phyloP scores from a whole-genome alignment of 1,140 invertebrate genomes.

The Dufourea novaeangliae region DNA sequence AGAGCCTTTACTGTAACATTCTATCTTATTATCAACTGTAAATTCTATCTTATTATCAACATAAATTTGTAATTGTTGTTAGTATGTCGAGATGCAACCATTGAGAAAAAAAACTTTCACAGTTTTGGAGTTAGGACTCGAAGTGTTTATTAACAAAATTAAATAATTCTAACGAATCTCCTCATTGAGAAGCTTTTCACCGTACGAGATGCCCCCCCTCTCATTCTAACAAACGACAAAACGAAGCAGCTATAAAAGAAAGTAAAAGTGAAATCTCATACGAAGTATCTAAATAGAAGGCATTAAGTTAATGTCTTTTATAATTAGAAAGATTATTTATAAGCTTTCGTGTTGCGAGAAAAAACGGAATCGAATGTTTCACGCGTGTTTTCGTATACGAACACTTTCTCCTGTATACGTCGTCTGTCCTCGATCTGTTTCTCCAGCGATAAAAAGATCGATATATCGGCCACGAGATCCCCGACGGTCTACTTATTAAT shows the following conservation, averaged over 20 bases:
- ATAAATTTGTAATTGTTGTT: no score
- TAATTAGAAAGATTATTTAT: background rate
- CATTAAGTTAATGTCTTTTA: background rate
- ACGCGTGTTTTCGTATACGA: background rate
- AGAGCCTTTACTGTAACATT: no score
- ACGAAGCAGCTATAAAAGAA: background rate
- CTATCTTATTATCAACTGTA: no score
- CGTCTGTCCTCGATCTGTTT: background rate
- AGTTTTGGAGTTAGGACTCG: no score
- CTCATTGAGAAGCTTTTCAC: background rate
- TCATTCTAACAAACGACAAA: background rate
- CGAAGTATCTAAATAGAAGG: background rate
- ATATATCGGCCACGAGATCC: background rate
- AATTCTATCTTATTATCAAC: no score
- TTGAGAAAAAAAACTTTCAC: no score
- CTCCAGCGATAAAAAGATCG: background rate
- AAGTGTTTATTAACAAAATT: no score
- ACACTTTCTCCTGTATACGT: background rate
- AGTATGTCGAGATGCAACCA: no score
- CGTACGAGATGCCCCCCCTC: background rate
- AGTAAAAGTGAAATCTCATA: background rate
- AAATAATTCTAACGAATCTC: no score
- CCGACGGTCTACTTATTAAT: constrained; percentile 10
- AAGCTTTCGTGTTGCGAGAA: background rate
- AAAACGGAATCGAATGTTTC: background rate